A percentile compares a stretch with the other conserved stretches of the same genome.
phyloP scores from a whole-genome alignment of 2,888 invertebrate genomes.

The Plagodis dolabraria region DNA sequence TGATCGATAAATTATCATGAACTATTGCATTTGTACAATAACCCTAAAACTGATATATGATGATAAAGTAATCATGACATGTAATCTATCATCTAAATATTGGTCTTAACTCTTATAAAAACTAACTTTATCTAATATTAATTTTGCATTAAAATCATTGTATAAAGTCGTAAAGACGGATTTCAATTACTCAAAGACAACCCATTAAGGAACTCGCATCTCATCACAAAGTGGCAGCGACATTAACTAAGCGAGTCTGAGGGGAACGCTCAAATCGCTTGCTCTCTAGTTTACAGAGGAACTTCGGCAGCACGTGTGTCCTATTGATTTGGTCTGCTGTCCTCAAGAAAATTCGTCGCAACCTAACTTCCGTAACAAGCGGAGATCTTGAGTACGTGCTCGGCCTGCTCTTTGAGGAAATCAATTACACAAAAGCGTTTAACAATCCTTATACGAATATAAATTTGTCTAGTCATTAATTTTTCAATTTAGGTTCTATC shows the following conservation, averaged over 20 bases:
- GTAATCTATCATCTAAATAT: too few relatives aligned
- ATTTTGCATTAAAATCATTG: conserved; percentile 32
- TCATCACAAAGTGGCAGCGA: conserved; percentile 51
- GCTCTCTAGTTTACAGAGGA: conserved; percentile 55
- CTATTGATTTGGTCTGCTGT: conserved; percentile 57
- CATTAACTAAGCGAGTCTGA: conserved; percentile 52
- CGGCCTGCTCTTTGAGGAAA: conserved; percentile 11
- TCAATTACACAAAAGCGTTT: conserved; percentile 26
- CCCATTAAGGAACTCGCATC: conserved; percentile 56
- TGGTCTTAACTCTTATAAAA: too few relatives aligned
- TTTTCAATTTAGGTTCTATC: conserved; percentile 8
- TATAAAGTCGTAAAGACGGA: conserved; percentile 32
- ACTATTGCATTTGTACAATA: too few relatives aligned
- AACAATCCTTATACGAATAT: conserved; percentile 1
- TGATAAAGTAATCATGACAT: too few relatives aligned
- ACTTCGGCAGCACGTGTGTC: conserved; percentile 60
- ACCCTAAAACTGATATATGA: too few relatives aligned
- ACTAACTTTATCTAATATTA: too few relatives aligned
- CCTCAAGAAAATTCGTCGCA: conserved; percentile 20
- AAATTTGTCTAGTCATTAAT: conserved; percentile 4
- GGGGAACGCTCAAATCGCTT: conserved; percentile 48
- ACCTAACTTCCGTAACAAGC: conserved; percentile 25
- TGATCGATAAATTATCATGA: too few relatives aligned
- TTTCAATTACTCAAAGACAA: conserved; percentile 51
- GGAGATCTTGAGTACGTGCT: conserved; percentile 31